These are phyloP conservation scores for Oscheius sp. DNA, from an alignment of 2,888 invertebrate genomes.

Conservation along the genomic window DNA sequence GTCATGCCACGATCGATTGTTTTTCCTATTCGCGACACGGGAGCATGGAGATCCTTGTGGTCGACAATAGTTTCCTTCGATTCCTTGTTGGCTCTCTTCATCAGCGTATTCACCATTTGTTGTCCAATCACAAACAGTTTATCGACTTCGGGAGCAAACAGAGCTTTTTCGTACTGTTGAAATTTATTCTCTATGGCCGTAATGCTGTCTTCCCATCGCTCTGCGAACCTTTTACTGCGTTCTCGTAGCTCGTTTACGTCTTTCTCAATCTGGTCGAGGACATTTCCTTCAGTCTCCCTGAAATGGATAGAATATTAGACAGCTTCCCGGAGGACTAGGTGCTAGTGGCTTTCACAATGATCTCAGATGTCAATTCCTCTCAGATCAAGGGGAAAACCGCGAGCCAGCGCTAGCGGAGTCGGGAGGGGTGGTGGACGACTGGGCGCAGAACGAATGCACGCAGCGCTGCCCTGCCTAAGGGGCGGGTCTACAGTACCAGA, in stretches of 20 bases:
- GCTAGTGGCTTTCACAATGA: constrained; percentile 69
- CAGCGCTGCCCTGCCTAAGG: constrained; percentile 27
- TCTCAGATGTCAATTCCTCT: constrained; percentile 55
- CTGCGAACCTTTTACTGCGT: constrained; percentile 3
- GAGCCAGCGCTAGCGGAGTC: constrained; percentile 38
- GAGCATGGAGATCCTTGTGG: constrained; percentile 84
- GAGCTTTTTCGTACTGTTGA: constrained; percentile 8
- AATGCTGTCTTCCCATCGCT: constrained; percentile 32
- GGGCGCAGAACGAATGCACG: constrained; percentile 26
- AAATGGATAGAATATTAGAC: background rate
- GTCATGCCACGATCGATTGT: constrained; percentile 81
- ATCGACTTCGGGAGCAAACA: constrained; percentile 19
- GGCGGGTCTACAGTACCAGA: constrained; percentile 36
- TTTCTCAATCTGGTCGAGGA: background rate
- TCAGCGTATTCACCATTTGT: background rate
- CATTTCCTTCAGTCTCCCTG: background rate
- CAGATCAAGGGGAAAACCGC: constrained; percentile 66
- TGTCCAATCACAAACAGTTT: constrained; percentile 23
- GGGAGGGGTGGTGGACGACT: constrained; percentile 18
- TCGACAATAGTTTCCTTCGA: constrained; percentile 41
- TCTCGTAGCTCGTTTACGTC: background rate
- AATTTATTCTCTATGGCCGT: background rate
- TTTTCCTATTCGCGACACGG: constrained; percentile 92
- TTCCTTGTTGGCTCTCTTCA: background rate
- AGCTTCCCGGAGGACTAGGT: background rate